Evolutionary conservation across 2,797 vertebrate species (phyloP).

Genomic region (Schizothorax lantsangensis): DNA sequence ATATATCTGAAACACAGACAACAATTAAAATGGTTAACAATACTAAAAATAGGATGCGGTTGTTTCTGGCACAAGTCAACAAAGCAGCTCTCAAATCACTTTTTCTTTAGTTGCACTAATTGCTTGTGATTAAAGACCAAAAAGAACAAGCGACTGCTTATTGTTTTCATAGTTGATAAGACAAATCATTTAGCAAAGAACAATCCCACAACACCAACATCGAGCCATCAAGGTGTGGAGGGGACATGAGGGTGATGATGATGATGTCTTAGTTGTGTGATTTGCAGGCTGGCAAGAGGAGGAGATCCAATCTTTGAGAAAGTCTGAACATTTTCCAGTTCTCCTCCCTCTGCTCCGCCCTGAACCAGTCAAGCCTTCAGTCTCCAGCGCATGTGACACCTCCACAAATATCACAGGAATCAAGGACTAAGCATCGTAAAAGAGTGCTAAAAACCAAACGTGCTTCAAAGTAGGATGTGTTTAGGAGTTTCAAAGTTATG

Average conservation of each 20-base stretch:
- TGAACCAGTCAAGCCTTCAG: constrained; percentile 56
- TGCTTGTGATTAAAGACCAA: neutral
- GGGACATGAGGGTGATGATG: constrained; percentile 57
- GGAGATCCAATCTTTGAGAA: constrained; percentile 63
- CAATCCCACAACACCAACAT: constrained; percentile 5
- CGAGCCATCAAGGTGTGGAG: constrained; percentile 59
- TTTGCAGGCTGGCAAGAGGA: constrained; percentile 55
- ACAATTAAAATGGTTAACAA: neutral
- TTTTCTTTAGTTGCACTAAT: neutral
- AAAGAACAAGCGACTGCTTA: neutral
- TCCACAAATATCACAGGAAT: constrained; percentile 63
- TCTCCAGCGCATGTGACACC: constrained; percentile 57
- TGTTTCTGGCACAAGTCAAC: neutral
- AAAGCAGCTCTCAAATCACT: neutral
- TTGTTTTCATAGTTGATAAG: neutral
- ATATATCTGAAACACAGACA: neutral
- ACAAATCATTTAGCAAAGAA: neutral
- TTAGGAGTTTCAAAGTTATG: neutral
- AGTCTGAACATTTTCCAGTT: constrained; percentile 64
- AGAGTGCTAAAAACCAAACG: neutral
- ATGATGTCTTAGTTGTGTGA: constrained; percentile 62
- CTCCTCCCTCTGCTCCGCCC: constrained; percentile 65
- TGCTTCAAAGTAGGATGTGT: neutral
- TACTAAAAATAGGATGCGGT: neutral
- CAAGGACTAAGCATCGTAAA: neutral